Conservation (phyloP, 2,797 vertebrate genomes). For the Geotria australis region DNA sequence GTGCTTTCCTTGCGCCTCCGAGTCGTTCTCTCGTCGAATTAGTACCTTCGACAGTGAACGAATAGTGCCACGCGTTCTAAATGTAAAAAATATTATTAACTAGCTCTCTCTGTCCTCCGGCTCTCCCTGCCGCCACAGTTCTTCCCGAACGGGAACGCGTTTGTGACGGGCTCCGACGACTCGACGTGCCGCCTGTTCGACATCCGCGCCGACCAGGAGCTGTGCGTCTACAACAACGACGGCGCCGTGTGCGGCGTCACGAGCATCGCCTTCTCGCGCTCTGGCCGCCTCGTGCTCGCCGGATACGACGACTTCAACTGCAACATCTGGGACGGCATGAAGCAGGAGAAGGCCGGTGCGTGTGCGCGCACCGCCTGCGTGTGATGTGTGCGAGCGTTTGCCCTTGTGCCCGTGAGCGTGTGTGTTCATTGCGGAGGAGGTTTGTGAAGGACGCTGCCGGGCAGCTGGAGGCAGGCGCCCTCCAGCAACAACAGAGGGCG, state of each 20-base stretch:
- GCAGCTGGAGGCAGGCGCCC: too few species aligned
- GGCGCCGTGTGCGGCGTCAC: background rate
- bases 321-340: too few species aligned
- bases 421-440: background rate
- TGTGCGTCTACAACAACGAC: background rate
- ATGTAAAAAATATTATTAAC: too few species aligned
- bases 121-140: conserved; percentile 19
- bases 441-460: background rate
- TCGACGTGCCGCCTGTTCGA: background rate
- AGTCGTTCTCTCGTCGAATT: too few species aligned
- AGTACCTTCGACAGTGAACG: too few species aligned
- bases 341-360: too few species aligned
- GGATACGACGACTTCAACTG: background rate
- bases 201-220: background rate
- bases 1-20: too few species aligned
- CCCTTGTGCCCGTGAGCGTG: background rate
- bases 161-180: conserved; percentile 9
- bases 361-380: too few species aligned
- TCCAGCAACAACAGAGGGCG: too few species aligned
- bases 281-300: background rate
- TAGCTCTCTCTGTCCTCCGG: background rate
- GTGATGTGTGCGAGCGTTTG: background rate
- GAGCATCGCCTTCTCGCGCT: background rate
- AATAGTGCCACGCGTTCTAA: too few species aligned
- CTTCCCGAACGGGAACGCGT: conserved; percentile 74